Percentiles rank a stretch among this genome's conserved stretches.
Conservation (phyloP, 1,140 invertebrate species). For the Trissolcus basalis region DNA sequence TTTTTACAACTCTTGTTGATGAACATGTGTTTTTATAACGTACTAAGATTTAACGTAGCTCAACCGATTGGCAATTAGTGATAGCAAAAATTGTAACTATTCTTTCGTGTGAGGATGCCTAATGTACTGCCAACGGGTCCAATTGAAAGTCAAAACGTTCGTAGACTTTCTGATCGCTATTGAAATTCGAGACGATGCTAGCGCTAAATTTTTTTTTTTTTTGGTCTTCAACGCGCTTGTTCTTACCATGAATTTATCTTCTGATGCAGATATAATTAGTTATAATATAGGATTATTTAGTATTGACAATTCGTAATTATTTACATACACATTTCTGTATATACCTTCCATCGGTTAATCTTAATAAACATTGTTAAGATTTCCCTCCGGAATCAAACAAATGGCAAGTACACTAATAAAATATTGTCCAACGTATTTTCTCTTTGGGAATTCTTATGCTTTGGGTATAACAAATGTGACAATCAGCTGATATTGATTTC, state of each 20-base stretch:
- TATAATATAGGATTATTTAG: slow-evolving; percentile 60
- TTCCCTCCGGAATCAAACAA: slow-evolving; percentile 18
- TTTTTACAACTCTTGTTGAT: too few species aligned
- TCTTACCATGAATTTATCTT: slow-evolving; percentile 28
- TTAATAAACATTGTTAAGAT: slow-evolving; percentile 44
- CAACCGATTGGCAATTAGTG: slow-evolving; percentile 35
- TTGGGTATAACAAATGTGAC: not conserved
- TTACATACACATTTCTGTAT: slow-evolving; percentile 59
- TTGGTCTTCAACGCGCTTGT: slow-evolving; percentile 30
- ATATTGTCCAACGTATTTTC: slow-evolving; percentile 41
- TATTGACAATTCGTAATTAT: slow-evolving; percentile 67
- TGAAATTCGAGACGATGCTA: slow-evolving; percentile 42
- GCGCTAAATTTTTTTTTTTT: slow-evolving; percentile 26
- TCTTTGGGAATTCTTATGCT: slow-evolving; percentile 1
- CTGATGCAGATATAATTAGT: slow-evolving; percentile 51
- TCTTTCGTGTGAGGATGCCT: slow-evolving; percentile 42
- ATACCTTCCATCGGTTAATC: slow-evolving; percentile 38
- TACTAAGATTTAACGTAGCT: slow-evolving; percentile 20
- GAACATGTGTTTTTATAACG: too few species aligned
- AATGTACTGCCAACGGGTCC: slow-evolving; percentile 44
- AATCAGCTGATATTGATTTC: too few species aligned
- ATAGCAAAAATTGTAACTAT: slow-evolving; percentile 51
- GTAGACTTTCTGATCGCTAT: slow-evolving; percentile 34
- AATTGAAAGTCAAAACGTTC: slow-evolving; percentile 37
- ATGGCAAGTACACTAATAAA: slow-evolving; percentile 33